Conservation (phyloP, 2,888 invertebrate genomes). For the Cryptocephalus moraei region DNA sequence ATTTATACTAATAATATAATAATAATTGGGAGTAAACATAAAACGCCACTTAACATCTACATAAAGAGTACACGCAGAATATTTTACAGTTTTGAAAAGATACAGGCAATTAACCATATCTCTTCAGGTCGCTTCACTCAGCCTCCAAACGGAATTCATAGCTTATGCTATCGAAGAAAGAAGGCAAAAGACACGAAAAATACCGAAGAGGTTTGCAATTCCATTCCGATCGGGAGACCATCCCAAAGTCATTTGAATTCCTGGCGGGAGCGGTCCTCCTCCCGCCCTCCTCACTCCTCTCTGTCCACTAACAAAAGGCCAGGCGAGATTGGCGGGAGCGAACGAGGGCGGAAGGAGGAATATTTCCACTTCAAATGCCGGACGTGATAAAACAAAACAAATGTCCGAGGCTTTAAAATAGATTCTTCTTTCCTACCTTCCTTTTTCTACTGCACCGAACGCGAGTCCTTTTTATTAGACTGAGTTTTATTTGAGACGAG, state of each 20-base stretch:
- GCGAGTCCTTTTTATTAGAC: slow-evolving; percentile 2
- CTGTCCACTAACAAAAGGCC: slow-evolving; percentile 5
- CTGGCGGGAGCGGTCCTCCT: slow-evolving; percentile 1
- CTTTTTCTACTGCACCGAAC: slow-evolving; percentile 5
- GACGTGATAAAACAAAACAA: slow-evolving; percentile 33
- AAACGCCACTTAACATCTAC: too few species aligned
- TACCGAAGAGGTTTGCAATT: neutral
- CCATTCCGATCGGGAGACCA: neutral
- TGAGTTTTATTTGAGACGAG: slow-evolving; percentile 4
- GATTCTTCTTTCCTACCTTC: slow-evolving; percentile 17
- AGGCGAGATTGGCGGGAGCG: slow-evolving; percentile 8
- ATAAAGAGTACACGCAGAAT: too few species aligned
- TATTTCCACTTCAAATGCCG: slow-evolving; percentile 28
- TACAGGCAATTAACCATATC: too few species aligned
- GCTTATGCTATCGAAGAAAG: too few species aligned
- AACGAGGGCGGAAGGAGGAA: slow-evolving; percentile 16
- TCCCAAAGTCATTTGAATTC: slow-evolving; percentile 8
- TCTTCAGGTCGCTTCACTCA: too few species aligned
- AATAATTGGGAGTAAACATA: too few species aligned
- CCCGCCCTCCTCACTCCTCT: too few species aligned
- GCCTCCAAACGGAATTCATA: too few species aligned
- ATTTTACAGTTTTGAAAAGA: too few species aligned
- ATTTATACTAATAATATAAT: too few species aligned
- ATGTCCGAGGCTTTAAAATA: slow-evolving; percentile 24
- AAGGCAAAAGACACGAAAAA: too few species aligned